These are phyloP conservation scores for Heptranchias perlo DNA, from an alignment of 2,113 vertebrate species.

Conservation along the genomic window DNA sequence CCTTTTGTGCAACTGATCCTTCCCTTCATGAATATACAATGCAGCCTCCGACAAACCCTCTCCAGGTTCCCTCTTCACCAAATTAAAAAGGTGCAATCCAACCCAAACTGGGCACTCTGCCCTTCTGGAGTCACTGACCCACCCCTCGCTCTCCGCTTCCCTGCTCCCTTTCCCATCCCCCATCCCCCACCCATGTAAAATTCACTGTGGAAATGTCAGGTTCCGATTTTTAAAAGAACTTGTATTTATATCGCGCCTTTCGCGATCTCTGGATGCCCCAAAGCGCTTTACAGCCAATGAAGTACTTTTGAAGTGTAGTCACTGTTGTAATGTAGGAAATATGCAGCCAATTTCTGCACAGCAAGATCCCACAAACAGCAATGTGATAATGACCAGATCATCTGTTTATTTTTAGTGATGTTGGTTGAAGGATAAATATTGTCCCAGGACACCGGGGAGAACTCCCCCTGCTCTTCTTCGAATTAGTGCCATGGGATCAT, in stretches of 20 bases:
- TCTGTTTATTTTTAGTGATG: background rate
- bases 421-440: background rate
- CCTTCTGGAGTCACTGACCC: background rate
- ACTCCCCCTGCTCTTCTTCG: too few species aligned
- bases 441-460: background rate
- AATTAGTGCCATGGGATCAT: background rate
- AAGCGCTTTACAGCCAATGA: background rate
- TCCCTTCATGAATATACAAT: accelerated
- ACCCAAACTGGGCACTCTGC: constrained; percentile 25
- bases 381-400: background rate
- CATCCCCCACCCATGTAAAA: background rate
- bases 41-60: constrained; percentile 20
- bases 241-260: background rate
- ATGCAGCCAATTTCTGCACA: background rate
- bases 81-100: constrained; percentile 35
- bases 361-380: background rate
- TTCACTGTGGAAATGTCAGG: background rate
- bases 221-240: too few species aligned
- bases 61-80: constrained; percentile 10
- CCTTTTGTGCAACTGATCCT: accelerated
- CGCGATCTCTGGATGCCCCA: background rate
- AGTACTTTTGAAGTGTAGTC: background rate
- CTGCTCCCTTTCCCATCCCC: background rate
- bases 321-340: background rate
- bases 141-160: background rate